Evolutionary conservation across 2,113 vertebrate genomes (phyloP).

Genomic region (Gallinago undulata): DNA sequence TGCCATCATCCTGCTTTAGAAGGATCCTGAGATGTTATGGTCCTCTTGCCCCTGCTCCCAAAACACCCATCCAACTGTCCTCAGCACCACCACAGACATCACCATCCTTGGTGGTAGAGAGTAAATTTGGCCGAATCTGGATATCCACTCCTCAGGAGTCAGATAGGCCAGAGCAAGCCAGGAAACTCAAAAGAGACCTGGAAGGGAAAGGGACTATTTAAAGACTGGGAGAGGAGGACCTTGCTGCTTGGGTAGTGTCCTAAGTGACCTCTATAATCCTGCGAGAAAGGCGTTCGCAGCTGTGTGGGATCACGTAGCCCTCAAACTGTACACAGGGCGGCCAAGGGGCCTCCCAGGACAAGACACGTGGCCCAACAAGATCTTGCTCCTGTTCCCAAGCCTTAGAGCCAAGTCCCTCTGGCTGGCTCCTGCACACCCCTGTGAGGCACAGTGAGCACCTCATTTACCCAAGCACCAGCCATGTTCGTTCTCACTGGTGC

Average conservation of each 20-base stretch:
- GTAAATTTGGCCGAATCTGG: background rate
- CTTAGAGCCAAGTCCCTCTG: background rate
- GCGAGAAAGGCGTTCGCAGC: constrained; percentile 64
- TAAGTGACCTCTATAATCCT: constrained; percentile 66
- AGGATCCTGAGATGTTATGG: background rate
- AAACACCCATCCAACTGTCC: background rate
- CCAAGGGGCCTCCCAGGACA: constrained; percentile 20
- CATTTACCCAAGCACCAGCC: background rate
- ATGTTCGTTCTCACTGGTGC: background rate
- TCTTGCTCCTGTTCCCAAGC: background rate
- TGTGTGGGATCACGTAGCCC: constrained; percentile 64
- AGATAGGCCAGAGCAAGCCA: background rate
- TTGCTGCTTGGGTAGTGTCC: constrained; percentile 16
- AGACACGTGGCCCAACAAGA: background rate
- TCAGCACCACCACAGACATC: background rate
- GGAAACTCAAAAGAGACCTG: background rate
- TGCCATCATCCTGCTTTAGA: background rate
- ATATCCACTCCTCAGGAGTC: background rate
- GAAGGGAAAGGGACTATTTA: constrained; percentile 47
- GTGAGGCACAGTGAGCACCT: background rate
- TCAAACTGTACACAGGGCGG: constrained; percentile 31
- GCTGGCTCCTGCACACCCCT: background rate
- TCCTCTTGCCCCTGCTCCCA: background rate
- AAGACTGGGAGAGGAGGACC: constrained; percentile 37
- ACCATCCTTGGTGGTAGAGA: background rate